Evolutionary conservation across 2,113 vertebrate genomes (phyloP).

Genomic region (Pelmatolapia mariae): DNA sequence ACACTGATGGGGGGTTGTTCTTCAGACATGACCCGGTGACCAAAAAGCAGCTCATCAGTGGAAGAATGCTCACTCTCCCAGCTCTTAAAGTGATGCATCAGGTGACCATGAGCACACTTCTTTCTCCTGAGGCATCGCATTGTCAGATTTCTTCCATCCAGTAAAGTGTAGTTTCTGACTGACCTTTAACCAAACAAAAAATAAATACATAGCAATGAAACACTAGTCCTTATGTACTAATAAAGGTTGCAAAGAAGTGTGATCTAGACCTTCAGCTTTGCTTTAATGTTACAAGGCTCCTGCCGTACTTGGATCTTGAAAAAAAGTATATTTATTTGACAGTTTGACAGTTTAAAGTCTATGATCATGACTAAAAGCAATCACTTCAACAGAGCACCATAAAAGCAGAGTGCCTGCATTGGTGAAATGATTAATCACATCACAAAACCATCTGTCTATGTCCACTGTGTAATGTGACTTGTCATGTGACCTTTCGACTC

Average conservation of each 20-base stretch:
- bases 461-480: neutral
- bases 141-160: neutral
- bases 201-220: neutral
- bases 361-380: neutral
- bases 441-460: neutral
- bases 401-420: neutral
- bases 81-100: neutral
- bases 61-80: neutral
- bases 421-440: constrained; percentile 11
- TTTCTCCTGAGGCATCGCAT: accelerated
- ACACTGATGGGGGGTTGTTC: neutral
- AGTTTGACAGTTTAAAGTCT: neutral
- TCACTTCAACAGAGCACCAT: neutral
- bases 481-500: constrained; percentile 26
- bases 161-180: neutral
- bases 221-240: neutral
- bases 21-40: neutral
- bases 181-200: neutral
- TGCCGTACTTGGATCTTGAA: neutral
- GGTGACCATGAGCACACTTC: neutral
- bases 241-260: neutral
- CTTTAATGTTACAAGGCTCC: neutral
- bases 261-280: neutral
- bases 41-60: neutral
- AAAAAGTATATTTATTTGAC: neutral